Evolutionary conservation across 2,888 invertebrate genomes (phyloP).

Genomic region (Neoaliturus tenellus): DNA sequence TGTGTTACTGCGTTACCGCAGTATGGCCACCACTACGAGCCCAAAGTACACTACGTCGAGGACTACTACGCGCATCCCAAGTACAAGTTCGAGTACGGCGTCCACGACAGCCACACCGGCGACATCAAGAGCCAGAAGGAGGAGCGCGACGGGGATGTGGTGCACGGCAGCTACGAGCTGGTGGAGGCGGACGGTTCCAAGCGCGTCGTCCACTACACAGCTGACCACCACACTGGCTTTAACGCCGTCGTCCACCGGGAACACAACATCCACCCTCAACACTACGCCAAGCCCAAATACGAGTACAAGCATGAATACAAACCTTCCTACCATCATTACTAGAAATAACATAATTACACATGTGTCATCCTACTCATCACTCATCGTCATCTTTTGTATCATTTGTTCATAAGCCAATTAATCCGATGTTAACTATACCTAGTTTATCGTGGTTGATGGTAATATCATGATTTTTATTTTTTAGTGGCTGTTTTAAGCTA

Average conservation of each 20-base stretch:
- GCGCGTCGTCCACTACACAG: slow-evolving; percentile 64
- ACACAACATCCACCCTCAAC: slow-evolving; percentile 60
- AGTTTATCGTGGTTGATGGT: background rate
- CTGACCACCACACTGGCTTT: slow-evolving; percentile 68
- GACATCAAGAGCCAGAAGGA: slow-evolving; percentile 66
- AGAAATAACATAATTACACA: background rate
- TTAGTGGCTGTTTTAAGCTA: slow-evolving; percentile 25
- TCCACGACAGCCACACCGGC: slow-evolving; percentile 66
- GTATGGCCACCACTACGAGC: slow-evolving; percentile 52
- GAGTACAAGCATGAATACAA: slow-evolving; percentile 37
- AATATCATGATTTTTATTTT: background rate
- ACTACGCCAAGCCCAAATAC: slow-evolving; percentile 21
- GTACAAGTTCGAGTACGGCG: slow-evolving; percentile 66
- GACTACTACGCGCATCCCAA: slow-evolving; percentile 62
- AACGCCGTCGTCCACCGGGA: slow-evolving; percentile 68
- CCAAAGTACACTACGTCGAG: slow-evolving; percentile 30
- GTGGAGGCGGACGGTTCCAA: slow-evolving; percentile 55
- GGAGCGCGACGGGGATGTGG: slow-evolving; percentile 65
- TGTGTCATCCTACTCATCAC: background rate
- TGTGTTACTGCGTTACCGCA: background rate
- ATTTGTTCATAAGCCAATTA: background rate
- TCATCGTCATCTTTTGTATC: background rate
- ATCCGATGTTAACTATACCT: too few species aligned
- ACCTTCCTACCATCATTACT: slow-evolving; percentile 14
- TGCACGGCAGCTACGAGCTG: slow-evolving; percentile 65